Percentiles rank a stretch among this genome's conserved stretches.
phyloP scores from a whole-genome alignment of 1,140 invertebrate species.

The Cyclargus thomasi region DNA sequence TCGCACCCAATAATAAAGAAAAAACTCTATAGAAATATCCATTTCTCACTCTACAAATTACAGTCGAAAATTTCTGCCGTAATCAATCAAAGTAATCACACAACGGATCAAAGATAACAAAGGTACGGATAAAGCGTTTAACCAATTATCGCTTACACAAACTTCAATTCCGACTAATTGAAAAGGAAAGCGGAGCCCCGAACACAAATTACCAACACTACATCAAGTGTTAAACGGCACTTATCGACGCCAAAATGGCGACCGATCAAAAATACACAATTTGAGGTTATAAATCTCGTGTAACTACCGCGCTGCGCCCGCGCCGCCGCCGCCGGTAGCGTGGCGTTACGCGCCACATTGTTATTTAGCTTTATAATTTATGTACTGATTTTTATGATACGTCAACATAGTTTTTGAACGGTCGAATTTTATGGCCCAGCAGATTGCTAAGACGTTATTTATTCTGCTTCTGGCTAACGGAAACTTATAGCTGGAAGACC shows the following conservation, averaged over 20 bases:
- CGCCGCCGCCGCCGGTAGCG: constrained; percentile 43
- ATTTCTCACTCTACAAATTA: too few relatives aligned
- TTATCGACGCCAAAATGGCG: constrained; percentile 65
- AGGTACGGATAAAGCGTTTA: constrained; percentile 31
- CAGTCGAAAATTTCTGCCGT: background rate
- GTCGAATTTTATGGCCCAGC: background rate
- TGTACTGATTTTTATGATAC: constrained; percentile 40
- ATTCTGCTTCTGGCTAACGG: background rate
- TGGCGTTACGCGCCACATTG: constrained; percentile 44
- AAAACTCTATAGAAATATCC: background rate
- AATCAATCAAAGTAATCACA: background rate
- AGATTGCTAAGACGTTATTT: background rate
- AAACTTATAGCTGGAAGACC: background rate
- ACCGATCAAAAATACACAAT: constrained; percentile 72
- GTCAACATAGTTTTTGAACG: constrained; percentile 9
- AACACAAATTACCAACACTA: constrained; percentile 72
- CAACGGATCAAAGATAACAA: constrained; percentile 23
- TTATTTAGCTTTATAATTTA: constrained; percentile 52
- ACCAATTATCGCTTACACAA: constrained; percentile 46
- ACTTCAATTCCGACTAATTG: constrained; percentile 65
- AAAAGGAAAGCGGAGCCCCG: constrained; percentile 63
- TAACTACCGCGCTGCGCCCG: constrained; percentile 26
- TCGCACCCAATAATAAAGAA: too few relatives aligned
- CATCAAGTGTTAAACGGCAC: constrained; percentile 73
- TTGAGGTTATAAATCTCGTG: constrained; percentile 67